Base-by-base conservation (phyloP, 2,113 vertebrate species). In the Saimiri boliviensis region DNA sequence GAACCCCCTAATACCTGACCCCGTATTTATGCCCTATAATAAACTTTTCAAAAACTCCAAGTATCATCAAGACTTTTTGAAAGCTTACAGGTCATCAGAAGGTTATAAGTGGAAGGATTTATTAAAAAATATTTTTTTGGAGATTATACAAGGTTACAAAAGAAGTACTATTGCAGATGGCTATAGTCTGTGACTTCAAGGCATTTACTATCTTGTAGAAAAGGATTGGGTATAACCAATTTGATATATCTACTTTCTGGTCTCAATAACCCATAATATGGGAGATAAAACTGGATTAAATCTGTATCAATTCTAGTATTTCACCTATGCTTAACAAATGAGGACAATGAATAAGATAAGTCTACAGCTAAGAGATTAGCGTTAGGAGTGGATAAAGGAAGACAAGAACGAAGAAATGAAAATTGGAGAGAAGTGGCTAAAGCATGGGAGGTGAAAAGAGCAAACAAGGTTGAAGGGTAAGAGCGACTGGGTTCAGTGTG, bases 211-310 rank as follows among this genome's bases (percentile, higher is more conserved):
- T 88, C 47, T 63, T 70, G 54, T 42, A 77, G 66, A 35, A 74
- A 86, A 71, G 32, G 12, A 68, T 0, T 93, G 25, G 42, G 40
- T 27, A 63, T 70, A 73, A 54, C 13, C 17, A n/a, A 52, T 82
- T 47, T 49, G 9, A 60, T 87, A 82, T 86, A 54, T 66, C 30
- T 77, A 35, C 21, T 77, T 90, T 37, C 82, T 88, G 27, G 1
- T 76, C 35, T 89, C 35, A 70, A 10, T 83, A 79, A 47, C 45
- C 27, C 10, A n/a, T 82, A 86, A 71, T 56, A 89, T 70, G 40
- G 10, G 27, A 88, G 71, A 85, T 63, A 81, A 56, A 85, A 77
- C 13, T 95, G 76, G 94, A 93, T 87, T 86, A 92, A 86, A 89
- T 3, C 14, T 77, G 0, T 86, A 32, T 91, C 49, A 73, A 19